phyloP scores from a whole-genome alignment of 2,888 invertebrate genomes.

The Antitype chi region DNA sequence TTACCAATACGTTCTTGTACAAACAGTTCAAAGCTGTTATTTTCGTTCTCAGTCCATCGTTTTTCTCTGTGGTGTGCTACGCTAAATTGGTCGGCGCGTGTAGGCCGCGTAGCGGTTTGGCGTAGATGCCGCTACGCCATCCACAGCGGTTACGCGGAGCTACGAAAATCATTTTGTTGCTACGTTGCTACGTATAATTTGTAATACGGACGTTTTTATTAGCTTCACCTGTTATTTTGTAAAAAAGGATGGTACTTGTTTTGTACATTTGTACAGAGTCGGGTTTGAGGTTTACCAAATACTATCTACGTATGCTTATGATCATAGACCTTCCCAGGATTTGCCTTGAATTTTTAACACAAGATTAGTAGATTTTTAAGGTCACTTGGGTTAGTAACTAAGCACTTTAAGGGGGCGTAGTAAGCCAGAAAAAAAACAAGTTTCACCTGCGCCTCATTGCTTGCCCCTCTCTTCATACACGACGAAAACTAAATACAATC shows the following conservation, averaged over 20 bases:
- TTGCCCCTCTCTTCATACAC: no score
- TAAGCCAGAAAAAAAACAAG: no score
- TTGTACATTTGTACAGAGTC: neutral
- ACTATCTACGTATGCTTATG: neutral
- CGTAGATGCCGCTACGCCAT: conserved; percentile 78
- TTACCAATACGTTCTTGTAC: conserved; percentile 35
- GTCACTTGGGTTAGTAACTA: neutral
- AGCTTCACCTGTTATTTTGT: neutral
- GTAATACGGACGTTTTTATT: neutral
- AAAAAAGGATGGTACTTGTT: neutral
- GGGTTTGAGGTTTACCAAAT: neutral
- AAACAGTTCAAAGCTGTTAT: conserved; percentile 56
- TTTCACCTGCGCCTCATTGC: no score
- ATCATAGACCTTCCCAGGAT: neutral
- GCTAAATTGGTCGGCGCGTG: conserved; percentile 73
- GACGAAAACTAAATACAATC: no score
- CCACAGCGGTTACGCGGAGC: conserved; percentile 70
- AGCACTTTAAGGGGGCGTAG: neutral
- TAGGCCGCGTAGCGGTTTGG: conserved; percentile 76
- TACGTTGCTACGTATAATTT: neutral
- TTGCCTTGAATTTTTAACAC: neutral
- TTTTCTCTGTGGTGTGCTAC: conserved; percentile 62
- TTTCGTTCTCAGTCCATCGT: conserved; percentile 52
- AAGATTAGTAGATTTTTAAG: neutral
- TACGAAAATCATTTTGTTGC: conserved; percentile 62